Base-by-base conservation (phyloP, 2,888 invertebrate genomes). In the Thymelicus sylvestris region DNA sequence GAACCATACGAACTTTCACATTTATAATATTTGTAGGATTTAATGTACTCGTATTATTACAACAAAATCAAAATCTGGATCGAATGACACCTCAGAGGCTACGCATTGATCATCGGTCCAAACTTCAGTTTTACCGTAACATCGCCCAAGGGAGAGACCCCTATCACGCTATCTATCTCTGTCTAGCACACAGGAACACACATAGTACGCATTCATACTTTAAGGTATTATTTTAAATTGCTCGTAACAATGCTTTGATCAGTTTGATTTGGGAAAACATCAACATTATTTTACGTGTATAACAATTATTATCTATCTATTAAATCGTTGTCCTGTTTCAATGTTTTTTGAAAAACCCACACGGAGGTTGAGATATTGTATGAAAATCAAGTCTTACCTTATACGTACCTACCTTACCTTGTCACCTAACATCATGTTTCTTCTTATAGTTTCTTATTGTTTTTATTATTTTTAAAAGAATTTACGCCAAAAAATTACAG, bases 111-210 rank as follows among this genome's bases (percentile, higher is more conserved):
- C 91, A 91, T 85, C 79, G 80, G 83, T 80, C 83, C 85, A 83
- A 89, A 89, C 86, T 91, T 89, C 83, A 85, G 90, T 88, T 89
- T 86, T 83, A 82, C 81, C 80, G 86, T 90, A 90, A 91, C 88
- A 89, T 88, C 82, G 77, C 90, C 89, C 91, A 67, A 74, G 90
- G 90, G 90, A 88, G 77, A 80, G 81, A 82, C 86, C 84, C 82
- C 79, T 77, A 79, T 77, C 78, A 78, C 75, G 76, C 74, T 81
- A 81, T 77, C 83, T 79, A 77, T 88, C 88, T 82, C 79, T 86
- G 81, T 88, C 89, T 78, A 83, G 80, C 87, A 76, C 65, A 60
- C 38, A 24, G 60, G 15, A 50, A 70, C 31, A 31, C 31, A 24
- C 24, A 3, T 24, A 31, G 31, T 24, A 60, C 24, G 31, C n/a